phyloP scores from a whole-genome alignment of 2,113 vertebrate species.

The Pitta sordida region DNA sequence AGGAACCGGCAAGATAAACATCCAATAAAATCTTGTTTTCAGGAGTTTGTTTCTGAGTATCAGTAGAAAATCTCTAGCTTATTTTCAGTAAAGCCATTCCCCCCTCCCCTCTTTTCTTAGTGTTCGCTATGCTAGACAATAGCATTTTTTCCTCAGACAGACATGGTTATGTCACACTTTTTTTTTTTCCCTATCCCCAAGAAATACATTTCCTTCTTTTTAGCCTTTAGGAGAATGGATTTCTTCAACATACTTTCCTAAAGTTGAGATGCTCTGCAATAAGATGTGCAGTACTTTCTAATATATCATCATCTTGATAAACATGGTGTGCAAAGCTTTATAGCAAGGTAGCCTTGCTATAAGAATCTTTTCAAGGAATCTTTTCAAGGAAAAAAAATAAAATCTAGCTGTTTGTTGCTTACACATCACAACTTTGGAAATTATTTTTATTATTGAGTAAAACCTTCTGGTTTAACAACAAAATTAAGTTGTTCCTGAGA shows the following conservation, averaged over 20 bases:
- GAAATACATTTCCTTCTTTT: neutral
- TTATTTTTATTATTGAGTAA: neutral
- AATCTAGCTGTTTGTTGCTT: neutral
- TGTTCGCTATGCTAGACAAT: neutral
- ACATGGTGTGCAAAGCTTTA: neutral
- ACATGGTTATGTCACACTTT: neutral
- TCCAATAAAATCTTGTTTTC: slow-evolving; percentile 49
- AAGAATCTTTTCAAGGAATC: neutral
- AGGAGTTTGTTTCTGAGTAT: slow-evolving; percentile 46
- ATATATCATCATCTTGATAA: slow-evolving; percentile 4
- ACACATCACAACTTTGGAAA: neutral
- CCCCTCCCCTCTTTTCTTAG: neutral
- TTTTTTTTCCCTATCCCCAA: neutral
- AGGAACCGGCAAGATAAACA: slow-evolving; percentile 49
- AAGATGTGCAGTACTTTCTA: neutral
- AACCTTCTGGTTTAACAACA: neutral
- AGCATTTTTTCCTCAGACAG: neutral
- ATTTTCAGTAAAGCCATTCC: neutral
- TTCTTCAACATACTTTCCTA: neutral
- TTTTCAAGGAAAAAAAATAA: neutral
- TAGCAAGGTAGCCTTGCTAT: neutral
- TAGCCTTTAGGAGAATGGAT: neutral
- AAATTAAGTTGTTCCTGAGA: neutral
- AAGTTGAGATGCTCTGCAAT: neutral
- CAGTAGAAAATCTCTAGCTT: slow-evolving; percentile 11